Percentiles rank a stretch among this genome's conserved stretches.
phyloP scores from a whole-genome alignment of 2,113 vertebrate genomes.

The Lipotes vexillifer region DNA sequence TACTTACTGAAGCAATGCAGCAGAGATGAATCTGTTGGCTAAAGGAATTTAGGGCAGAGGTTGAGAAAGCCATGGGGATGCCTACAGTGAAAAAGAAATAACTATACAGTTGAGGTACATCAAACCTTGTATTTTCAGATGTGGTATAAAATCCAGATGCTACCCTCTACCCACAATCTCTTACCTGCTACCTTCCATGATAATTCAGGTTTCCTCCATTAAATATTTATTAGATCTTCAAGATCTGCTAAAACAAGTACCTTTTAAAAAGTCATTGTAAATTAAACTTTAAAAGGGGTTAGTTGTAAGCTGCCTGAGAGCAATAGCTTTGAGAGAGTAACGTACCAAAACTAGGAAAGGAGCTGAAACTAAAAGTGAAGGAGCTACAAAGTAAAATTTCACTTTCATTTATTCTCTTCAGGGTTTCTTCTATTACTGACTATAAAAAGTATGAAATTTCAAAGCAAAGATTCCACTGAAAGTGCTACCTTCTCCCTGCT shows the following conservation, averaged over 20 bases:
- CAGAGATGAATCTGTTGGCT: neutral
- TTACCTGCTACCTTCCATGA: neutral
- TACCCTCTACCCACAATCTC: neutral
- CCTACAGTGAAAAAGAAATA: neutral
- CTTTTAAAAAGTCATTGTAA: slow-evolving; percentile 23
- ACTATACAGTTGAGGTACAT: fast-evolving
- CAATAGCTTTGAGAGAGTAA: neutral
- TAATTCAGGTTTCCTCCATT: neutral
- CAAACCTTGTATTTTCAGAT: neutral
- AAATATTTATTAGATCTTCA: neutral
- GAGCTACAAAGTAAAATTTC: neutral
- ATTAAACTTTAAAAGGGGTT: neutral
- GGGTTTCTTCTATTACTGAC: neutral
- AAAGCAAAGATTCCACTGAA: neutral
- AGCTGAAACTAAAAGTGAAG: neutral
- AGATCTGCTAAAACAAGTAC: neutral
- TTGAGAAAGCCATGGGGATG: neutral
- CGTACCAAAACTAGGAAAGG: neutral
- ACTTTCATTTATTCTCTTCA: neutral
- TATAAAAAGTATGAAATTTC: neutral
- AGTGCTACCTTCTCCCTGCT: neutral
- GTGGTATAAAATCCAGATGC: neutral
- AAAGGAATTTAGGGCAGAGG: neutral
- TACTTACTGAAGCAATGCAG: neutral
- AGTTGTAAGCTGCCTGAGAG: neutral